A percentile compares a stretch with the other conserved stretches of the same genome.
phyloP scores from a whole-genome alignment of 2,888 invertebrate species.

The Microctonus brassicae region DNA sequence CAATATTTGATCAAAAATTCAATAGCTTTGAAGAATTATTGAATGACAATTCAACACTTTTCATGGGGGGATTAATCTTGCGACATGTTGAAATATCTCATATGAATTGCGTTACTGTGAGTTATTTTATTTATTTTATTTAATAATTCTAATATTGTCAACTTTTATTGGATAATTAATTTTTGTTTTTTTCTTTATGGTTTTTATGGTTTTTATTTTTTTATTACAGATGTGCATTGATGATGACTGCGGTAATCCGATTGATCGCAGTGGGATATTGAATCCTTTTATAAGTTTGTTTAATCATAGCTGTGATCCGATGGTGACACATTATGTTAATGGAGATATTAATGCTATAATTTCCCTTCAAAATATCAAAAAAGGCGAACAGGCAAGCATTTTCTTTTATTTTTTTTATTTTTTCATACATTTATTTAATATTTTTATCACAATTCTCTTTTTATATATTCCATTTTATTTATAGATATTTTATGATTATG shows the following conservation, averaged over 20 bases:
- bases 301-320: conserved; percentile 1
- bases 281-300: not conserved
- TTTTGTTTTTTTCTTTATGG: not conserved
- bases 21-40: not conserved
- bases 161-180: not conserved
- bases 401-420: too few species aligned
- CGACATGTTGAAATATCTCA: not conserved
- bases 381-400: not conserved
- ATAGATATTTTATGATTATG: not conserved
- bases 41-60: not conserved
- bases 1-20: not conserved
- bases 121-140: not conserved
- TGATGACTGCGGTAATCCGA: not conserved
- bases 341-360: not conserved
- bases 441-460: not conserved
- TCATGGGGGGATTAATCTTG: not conserved
- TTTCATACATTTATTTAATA: not conserved
- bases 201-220: not conserved
- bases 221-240: not conserved
- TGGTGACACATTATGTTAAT: not conserved
- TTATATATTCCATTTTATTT: too few species aligned
- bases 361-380: not conserved
- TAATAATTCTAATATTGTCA: not conserved
- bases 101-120: not conserved
- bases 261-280: not conserved